Percentiles rank a stretch among this genome's conserved stretches.
phyloP scores from a whole-genome alignment of 2,113 vertebrate species.

The Grantiella picta region DNA sequence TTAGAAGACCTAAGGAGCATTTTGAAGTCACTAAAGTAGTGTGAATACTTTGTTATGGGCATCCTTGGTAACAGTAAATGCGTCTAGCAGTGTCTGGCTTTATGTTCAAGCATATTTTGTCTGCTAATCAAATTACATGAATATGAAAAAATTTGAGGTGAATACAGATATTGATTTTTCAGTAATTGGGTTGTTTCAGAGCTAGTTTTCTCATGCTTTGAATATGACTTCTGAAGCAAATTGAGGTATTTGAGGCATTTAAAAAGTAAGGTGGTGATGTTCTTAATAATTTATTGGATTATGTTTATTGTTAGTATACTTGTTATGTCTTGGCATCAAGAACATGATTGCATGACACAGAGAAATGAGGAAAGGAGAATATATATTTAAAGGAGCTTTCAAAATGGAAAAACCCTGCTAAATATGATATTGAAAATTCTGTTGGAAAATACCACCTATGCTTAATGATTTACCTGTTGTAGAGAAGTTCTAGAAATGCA shows the following conservation, averaged over 20 bases:
- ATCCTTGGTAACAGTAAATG: not conserved
- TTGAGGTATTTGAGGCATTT: not conserved
- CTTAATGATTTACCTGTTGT: not conserved
- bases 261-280: not conserved
- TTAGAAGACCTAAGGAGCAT: not conserved
- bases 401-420: not conserved
- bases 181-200: not conserved
- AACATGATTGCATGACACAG: not conserved
- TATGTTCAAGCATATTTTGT: not conserved
- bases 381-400: not conserved
- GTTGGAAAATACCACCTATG: not conserved
- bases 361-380: not conserved
- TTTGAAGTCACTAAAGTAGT: not conserved
- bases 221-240: not conserved
- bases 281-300: not conserved
- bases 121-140: not conserved
- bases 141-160: not conserved
- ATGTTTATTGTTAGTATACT: not conserved
- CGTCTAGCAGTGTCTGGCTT: not conserved
- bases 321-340: not conserved
- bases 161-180: not conserved
- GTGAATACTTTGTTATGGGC: not conserved
- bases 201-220: not conserved
- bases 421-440: not conserved
- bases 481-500: not conserved